Conservation (phyloP, 2,888 invertebrate species). For the Phania funesta region DNA sequence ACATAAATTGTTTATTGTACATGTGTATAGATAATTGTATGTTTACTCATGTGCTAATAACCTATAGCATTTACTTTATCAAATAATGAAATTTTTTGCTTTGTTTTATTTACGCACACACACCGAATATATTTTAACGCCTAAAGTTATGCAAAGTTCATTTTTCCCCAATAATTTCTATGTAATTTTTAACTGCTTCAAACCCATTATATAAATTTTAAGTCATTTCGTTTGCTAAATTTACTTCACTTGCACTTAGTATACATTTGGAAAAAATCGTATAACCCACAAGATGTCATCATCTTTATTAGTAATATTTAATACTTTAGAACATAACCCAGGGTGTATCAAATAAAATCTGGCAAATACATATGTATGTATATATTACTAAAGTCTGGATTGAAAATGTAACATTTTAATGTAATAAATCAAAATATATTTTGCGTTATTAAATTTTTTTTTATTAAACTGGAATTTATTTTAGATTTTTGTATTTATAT, state of each 20-base stretch:
- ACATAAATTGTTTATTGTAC: background rate
- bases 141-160: conserved; percentile 52
- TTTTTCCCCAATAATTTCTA: background rate
- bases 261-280: background rate
- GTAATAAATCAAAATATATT: background rate
- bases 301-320: conserved; percentile 3
- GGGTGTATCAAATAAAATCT: too few species aligned
- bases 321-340: background rate
- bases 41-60: background rate
- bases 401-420: background rate
- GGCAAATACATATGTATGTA: too few species aligned
- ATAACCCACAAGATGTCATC: conserved; percentile 27
- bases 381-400: background rate
- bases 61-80: background rate
- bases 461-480: background rate
- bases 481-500: background rate
- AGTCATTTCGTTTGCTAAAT: background rate
- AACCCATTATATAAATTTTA: background rate
- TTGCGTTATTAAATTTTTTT: conserved; percentile 2
- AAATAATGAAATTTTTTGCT: background rate
- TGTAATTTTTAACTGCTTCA: background rate
- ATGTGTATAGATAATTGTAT: background rate
- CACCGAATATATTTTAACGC: conserved; percentile 28
- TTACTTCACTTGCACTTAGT: background rate
- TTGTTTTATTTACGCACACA: background rate